These are phyloP conservation scores for Callopanchax toddi DNA, from an alignment of 2,113 vertebrate genomes.

Conservation along the genomic window DNA sequence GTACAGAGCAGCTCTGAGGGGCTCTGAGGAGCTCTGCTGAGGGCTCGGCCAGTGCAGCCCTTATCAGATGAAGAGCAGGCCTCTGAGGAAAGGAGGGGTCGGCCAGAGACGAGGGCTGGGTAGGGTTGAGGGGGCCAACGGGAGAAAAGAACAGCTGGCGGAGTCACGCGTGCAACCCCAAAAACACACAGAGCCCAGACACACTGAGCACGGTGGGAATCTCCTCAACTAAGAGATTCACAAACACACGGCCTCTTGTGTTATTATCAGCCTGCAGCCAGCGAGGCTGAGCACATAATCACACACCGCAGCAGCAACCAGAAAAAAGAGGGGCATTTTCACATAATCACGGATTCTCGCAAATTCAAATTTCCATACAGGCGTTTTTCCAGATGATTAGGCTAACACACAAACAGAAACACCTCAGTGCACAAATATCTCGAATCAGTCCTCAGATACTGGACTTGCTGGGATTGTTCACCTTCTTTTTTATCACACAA, in stretches of 20 bases:
- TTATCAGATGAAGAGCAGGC: slow-evolving; percentile 83
- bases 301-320: slow-evolving; percentile 57
- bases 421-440: slow-evolving; percentile 1
- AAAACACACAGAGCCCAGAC: slow-evolving; percentile 79
- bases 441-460: slow-evolving; percentile 2
- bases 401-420: slow-evolving; percentile 26
- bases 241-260: slow-evolving; percentile 74
- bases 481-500: slow-evolving; percentile 9
- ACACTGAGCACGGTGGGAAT: slow-evolving; percentile 80
- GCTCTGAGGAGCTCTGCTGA: slow-evolving; percentile 64
- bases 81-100: slow-evolving; percentile 60
- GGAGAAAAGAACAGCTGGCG: slow-evolving; percentile 81
- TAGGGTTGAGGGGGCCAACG: slow-evolving; percentile 57
- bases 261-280: slow-evolving; percentile 77
- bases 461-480: slow-evolving; percentile 1
- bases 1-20: slow-evolving; percentile 54
- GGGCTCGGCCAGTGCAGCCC: slow-evolving; percentile 60
- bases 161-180: slow-evolving; percentile 78
- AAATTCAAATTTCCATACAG: slow-evolving; percentile 69
- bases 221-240: slow-evolving; percentile 66
- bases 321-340: slow-evolving; percentile 22
- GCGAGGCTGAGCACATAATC: slow-evolving; percentile 74
- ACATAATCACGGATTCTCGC: slow-evolving; percentile 38
- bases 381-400: slow-evolving; percentile 52
- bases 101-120: slow-evolving; percentile 49